These are phyloP conservation scores for Amphimedon queenslandica DNA, from an alignment of 37 sponge, comb jelly and placozoan genomes.

Conservation along the genomic window DNA sequence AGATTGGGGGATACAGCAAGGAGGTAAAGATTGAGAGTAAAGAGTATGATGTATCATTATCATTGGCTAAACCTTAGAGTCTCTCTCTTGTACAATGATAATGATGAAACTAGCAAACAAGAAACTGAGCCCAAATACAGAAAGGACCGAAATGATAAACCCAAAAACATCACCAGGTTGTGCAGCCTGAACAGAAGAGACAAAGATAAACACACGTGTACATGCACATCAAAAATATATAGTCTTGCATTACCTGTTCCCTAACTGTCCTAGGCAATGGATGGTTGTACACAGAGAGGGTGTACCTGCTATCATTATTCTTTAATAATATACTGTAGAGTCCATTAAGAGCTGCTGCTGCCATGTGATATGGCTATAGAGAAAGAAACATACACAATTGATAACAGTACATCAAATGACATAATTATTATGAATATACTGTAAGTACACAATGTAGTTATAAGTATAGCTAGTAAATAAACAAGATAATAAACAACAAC, in stretches of 20 bases:
- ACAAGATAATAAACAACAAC: too few species aligned
- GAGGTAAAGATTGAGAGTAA: neutral
- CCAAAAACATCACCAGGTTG: slow-evolving; percentile 9
- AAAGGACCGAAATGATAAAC: neutral
- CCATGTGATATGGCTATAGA: slow-evolving; percentile 8
- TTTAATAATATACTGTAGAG: neutral
- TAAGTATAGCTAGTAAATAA: too few species aligned
- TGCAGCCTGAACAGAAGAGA: slow-evolving; percentile 11
- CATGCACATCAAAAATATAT: neutral
- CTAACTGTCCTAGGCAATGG: neutral
- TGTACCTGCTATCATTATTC: neutral
- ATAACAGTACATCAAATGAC: neutral
- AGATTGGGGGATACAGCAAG: neutral
- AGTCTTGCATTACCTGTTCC: slow-evolving; percentile 8
- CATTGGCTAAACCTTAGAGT: slow-evolving; percentile 8
- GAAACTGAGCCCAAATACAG: neutral
- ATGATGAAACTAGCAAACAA: slow-evolving; percentile 3
- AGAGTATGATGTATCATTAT: neutral
- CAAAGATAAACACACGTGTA: neutral
- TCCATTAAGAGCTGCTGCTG: neutral
- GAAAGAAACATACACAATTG: neutral
- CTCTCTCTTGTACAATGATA: slow-evolving; percentile 10
- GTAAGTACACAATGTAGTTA: too few species aligned
- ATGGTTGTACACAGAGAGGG: neutral
- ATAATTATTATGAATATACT: too few species aligned